A percentile compares a stretch with the other conserved stretches of the same genome.
These are phyloP conservation scores for Musca vetustissima DNA, from an alignment of 1,140 invertebrate genomes.

Conservation along the genomic window DNA sequence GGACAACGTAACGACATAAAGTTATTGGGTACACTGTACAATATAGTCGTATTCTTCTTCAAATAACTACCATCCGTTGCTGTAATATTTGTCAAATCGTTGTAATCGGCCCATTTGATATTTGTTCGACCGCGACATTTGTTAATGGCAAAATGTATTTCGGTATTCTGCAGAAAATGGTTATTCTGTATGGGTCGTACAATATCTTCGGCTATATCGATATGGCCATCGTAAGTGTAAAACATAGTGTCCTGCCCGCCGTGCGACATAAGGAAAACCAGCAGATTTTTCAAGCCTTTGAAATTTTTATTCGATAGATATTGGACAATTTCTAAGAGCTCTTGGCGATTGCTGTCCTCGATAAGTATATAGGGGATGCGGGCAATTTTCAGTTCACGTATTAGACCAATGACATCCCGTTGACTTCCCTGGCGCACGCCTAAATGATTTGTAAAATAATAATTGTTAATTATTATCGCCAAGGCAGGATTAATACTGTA, in stretches of 20 bases:
- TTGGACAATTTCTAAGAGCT: background rate
- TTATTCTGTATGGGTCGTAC: background rate
- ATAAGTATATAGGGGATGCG: background rate
- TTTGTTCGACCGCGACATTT: background rate
- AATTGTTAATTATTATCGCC: constrained; percentile 1
- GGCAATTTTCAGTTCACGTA: background rate
- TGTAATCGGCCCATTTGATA: background rate
- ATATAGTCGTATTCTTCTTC: background rate
- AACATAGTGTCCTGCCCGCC: background rate
- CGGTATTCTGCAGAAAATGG: background rate
- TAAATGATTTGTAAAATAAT: background rate
- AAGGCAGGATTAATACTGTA: background rate
- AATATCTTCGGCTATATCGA: background rate
- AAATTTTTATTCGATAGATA: background rate
- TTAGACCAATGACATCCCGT: background rate
- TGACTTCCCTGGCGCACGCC: background rate
- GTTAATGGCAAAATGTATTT: background rate
- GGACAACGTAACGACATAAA: background rate
- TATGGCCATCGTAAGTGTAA: background rate
- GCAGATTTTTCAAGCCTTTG: background rate
- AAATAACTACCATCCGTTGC: background rate
- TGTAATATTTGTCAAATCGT: background rate
- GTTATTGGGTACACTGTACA: background rate
- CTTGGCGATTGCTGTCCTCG: background rate
- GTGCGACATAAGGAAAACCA: background rate